Evolutionary conservation across 2,113 vertebrate genomes (phyloP), one percentile per base, ranked within the genome.

Genomic region (Mobula birostris): DNA sequence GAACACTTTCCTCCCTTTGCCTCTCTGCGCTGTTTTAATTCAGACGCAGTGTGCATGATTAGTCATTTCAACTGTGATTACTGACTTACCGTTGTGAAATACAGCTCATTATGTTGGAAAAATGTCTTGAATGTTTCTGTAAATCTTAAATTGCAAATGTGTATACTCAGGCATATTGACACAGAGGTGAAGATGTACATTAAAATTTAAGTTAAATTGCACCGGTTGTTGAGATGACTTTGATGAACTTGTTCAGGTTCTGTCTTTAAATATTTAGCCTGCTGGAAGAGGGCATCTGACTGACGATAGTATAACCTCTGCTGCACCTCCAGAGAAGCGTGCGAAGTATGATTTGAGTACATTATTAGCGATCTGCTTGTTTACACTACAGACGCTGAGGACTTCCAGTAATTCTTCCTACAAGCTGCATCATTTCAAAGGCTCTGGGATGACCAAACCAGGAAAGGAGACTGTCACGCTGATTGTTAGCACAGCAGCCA

Each of bases 11-110:
- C 90, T 93, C 90, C 68, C 36, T 72, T 36, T 48, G 32, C 8
- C 11, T 56, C 68, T 72, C 36, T 21, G 24, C 48, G 24, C 90
- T 0, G 87, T 96, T 96, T 96, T 97, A 96, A 95, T 97, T 97
- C 95, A 96, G 92, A 96, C 96, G 97, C 96, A 96, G 96, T 92
- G 96, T 97, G 96, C 96, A 95, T 95, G 96, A 97, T 96, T 96
- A 95, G 96, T 96, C 97, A 96, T 97, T 96, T 97, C 96, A 95
- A 95, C 95, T 96, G 96, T 95, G 95, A 96, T 95, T 95, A 95
- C 96, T 96, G 95, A 96, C 95, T 95, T 95, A 95, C 95, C 95
- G 94, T 72, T 95, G 95, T 94, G 95, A 95, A 95, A 95, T 96
- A 96, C 95, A 0, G 96, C 96, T 96, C 95, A 80, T 95, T 97